Conservation (phyloP, 2,113 vertebrate species). For the Erinaceus europaeus region DNA sequence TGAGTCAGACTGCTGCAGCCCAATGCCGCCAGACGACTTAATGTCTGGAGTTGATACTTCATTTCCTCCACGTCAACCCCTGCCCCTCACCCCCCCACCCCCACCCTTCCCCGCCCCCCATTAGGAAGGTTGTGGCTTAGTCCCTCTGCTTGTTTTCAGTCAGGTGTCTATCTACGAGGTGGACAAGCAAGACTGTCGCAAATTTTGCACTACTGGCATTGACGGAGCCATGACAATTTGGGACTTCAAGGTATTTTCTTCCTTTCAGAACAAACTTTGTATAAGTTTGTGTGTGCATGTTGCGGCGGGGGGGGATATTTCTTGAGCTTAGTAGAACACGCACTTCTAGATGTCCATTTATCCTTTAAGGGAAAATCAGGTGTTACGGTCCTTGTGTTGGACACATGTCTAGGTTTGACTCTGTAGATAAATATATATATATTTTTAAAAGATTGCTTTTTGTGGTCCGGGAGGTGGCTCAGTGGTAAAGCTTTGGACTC, state of each 20-base stretch:
- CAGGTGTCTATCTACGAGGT: conserved; percentile 99
- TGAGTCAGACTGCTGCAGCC: neutral
- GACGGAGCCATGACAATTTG: conserved; percentile 99
- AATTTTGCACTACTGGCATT: conserved; percentile 99
- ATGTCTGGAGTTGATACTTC: neutral
- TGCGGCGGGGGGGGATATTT: too few relatives aligned
- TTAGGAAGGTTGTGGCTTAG: too few relatives aligned
- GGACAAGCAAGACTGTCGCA: conserved; percentile 98
- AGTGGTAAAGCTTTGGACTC: too few relatives aligned
- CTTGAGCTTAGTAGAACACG: too few relatives aligned
- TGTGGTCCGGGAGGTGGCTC: too few relatives aligned
- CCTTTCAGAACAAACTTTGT: neutral
- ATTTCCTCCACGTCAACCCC: neutral
- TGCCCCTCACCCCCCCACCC: neutral
- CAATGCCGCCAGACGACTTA: neutral
- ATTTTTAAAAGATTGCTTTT: too few relatives aligned
- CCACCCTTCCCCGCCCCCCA: neutral
- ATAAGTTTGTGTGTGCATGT: neutral
- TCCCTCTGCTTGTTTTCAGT: conserved; percentile 79
- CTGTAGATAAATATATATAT: too few relatives aligned
- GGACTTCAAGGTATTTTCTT: conserved; percentile 93
- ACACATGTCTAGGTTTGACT: neutral
- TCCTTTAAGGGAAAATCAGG: neutral
- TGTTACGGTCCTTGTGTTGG: neutral
- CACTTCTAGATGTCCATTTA: neutral